A percentile compares a stretch with the other conserved stretches of the same genome.
These are phyloP conservation scores for Liodrosophila aerea DNA, from an alignment of 2,888 invertebrate species.

Conservation along the genomic window DNA sequence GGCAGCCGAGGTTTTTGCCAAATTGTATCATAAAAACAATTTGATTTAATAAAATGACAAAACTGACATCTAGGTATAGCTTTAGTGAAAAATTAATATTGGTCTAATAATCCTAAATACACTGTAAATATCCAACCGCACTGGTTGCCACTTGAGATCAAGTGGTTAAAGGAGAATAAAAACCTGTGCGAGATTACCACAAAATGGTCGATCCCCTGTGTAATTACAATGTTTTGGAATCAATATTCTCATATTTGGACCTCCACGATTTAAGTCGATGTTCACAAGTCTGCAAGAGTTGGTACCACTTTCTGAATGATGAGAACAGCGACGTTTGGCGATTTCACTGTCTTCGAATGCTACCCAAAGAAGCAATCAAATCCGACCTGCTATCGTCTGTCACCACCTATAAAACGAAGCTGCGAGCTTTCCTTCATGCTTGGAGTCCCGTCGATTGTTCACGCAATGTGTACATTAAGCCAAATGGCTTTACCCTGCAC, in stretches of 20 bases:
- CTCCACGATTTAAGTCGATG: constrained; percentile 93
- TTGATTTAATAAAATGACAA: constrained; percentile 39
- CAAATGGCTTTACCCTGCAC: constrained; percentile 98
- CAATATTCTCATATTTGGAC: constrained; percentile 95
- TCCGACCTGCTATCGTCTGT: constrained; percentile 95
- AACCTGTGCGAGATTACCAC: constrained; percentile 35
- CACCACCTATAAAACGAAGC: constrained; percentile 95
- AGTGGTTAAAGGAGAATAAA: constrained; percentile 14
- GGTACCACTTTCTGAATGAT: constrained; percentile 94
- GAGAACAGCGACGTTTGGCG: constrained; percentile 98
- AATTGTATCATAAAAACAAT: constrained; percentile 30
- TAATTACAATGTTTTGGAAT: constrained; percentile 92
- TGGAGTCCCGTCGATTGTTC: constrained; percentile 99
- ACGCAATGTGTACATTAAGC: constrained; percentile 97
- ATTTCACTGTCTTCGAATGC: constrained; percentile 91
- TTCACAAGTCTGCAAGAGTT: constrained; percentile 95
- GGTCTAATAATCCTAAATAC: constrained; percentile 11
- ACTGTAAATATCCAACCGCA: constrained; percentile 5
- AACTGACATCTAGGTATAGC: constrained; percentile 23
- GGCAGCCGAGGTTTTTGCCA: constrained; percentile 48
- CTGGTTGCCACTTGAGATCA: constrained; percentile 5
- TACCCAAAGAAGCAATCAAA: constrained; percentile 91
- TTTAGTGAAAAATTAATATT: constrained; percentile 28
- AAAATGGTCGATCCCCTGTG: constrained; percentile 86
- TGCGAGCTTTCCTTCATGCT: constrained; percentile 95